Percentiles rank a stretch among this genome's conserved stretches.
Evolutionary conservation across 1,140 invertebrate genomes (phyloP).

Genomic region (Atta colombica): DNA sequence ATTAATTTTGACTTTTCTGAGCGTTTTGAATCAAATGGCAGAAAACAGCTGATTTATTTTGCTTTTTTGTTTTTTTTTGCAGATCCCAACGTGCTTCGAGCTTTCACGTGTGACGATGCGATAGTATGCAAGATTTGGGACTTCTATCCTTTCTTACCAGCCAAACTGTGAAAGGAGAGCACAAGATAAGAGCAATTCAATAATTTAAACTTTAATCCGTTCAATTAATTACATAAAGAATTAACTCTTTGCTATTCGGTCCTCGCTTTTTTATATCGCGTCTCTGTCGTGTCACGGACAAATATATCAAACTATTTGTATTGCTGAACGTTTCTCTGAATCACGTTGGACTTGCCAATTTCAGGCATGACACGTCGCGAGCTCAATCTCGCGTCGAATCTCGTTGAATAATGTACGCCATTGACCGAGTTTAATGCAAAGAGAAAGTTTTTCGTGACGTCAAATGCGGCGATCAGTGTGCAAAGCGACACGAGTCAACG

Average conservation of each 20-base stretch:
- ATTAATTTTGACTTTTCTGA: not conserved
- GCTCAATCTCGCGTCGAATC: constrained; percentile 61
- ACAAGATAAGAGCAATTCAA: not conserved
- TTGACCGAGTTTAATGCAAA: constrained; percentile 76
- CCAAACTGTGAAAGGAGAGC: constrained; percentile 71
- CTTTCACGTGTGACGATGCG: constrained; percentile 70
- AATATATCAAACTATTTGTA: not conserved
- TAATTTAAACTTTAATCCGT: not conserved
- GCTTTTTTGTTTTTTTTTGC: constrained; percentile 14
- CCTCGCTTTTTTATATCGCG: not conserved
- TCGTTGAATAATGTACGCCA: constrained; percentile 72
- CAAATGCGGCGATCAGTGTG: constrained; percentile 36
- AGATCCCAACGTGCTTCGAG: constrained; percentile 74
- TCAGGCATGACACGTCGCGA: constrained; percentile 25
- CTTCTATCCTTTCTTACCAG: constrained; percentile 69
- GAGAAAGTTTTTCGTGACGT: constrained; percentile 74
- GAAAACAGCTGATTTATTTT: constrained; percentile 1
- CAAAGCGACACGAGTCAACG: constrained; percentile 52
- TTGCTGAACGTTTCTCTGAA: constrained; percentile 46
- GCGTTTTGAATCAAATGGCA: not conserved
- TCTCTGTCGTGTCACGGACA: not conserved
- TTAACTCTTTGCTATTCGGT: not conserved
- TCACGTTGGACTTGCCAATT: constrained; percentile 37
- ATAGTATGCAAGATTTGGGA: constrained; percentile 74
- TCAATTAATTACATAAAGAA: not conserved